Conservation (phyloP, 2,888 invertebrate genomes). For the Epiblema foenella region DNA sequence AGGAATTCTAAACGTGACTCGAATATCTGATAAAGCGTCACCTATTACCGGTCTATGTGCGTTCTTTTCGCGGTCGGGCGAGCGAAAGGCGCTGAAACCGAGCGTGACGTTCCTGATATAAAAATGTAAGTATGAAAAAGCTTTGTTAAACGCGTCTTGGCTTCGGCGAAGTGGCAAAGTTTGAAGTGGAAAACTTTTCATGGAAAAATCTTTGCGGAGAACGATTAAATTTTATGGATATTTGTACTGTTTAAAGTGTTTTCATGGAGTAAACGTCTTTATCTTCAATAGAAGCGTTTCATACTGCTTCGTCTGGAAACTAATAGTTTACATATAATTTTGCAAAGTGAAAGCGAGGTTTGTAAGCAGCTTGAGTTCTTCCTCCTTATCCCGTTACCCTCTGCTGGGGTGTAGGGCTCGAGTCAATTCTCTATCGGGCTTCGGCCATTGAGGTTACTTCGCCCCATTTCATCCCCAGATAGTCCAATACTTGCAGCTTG, state of each 20-base stretch:
- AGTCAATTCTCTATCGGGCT: too few relatives aligned
- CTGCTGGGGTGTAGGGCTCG: too few relatives aligned
- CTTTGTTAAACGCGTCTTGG: constrained; percentile 83
- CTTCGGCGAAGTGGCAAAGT: constrained; percentile 83
- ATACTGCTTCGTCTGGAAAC: background rate
- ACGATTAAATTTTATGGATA: constrained; percentile 82
- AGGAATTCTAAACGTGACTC: constrained; percentile 83
- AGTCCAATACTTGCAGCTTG: too few relatives aligned
- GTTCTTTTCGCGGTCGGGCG: constrained; percentile 81
- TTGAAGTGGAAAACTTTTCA: constrained; percentile 84
- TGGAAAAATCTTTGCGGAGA: constrained; percentile 81
- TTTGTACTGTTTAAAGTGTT: constrained; percentile 75
- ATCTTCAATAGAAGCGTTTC: constrained; percentile 20
- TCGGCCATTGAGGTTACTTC: too few relatives aligned
- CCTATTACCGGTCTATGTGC: constrained; percentile 81
- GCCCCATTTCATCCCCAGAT: too few relatives aligned
- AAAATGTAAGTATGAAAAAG: constrained; percentile 84
- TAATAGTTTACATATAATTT: constrained; percentile 8
- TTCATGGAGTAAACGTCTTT: constrained; percentile 62
- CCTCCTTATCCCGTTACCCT: too few relatives aligned
- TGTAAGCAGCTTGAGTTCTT: constrained; percentile 1
- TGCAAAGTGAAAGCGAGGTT: constrained; percentile 1
- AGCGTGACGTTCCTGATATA: constrained; percentile 83
- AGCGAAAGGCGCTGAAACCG: constrained; percentile 78
- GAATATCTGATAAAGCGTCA: constrained; percentile 77